These are phyloP conservation scores for Popillia japonica DNA, from an alignment of 1,140 invertebrate species.

Conservation along the genomic window DNA sequence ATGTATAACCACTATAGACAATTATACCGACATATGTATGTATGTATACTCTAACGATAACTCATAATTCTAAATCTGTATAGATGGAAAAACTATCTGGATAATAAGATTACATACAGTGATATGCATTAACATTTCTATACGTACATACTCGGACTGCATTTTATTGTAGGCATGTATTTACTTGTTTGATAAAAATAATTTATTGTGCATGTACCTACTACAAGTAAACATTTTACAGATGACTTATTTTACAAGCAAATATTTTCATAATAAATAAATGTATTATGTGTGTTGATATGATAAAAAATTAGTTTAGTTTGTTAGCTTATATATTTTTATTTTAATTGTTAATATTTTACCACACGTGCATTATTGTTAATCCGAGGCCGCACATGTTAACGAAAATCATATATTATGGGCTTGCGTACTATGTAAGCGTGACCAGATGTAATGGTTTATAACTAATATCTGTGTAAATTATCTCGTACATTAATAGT, in stretches of 20 bases:
- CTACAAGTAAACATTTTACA: background rate
- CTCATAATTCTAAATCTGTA: no score
- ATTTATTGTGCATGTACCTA: background rate
- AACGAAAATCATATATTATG: no score
- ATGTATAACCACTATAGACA: no score
- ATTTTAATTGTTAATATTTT: background rate
- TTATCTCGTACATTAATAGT: no score
- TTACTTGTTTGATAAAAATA: background rate
- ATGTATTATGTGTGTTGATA: background rate
- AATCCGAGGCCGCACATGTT: background rate
- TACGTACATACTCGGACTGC: background rate
- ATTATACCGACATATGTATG: no score
- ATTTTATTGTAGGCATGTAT: background rate
- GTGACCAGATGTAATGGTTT: no score
- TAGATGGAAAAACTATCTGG: no score
- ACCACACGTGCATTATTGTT: background rate
- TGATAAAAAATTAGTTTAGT: background rate
- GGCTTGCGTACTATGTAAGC: no score
- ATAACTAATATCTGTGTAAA: no score
- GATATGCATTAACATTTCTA: background rate
- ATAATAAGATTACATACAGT: background rate
- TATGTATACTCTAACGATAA: no score
- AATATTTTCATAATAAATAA: slow-evolving; percentile 27
- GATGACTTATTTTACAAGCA: slow-evolving; percentile 2
- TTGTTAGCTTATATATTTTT: background rate